Evolutionary conservation across 2,113 vertebrate genomes (phyloP).

Genomic region (Choloepus hoffmanni): DNA sequence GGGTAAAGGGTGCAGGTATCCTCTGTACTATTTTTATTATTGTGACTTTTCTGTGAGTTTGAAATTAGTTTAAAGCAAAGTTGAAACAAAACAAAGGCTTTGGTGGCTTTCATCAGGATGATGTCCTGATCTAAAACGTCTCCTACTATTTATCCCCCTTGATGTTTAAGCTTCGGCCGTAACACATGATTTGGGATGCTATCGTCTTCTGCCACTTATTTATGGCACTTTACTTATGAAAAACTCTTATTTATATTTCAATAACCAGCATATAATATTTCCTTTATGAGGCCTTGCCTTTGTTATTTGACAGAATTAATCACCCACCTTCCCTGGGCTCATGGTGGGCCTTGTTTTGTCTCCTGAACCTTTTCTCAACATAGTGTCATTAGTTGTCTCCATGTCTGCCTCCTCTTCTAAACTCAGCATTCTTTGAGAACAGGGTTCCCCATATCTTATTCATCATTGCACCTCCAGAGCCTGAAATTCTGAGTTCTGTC

Average conservation of each 20-base stretch:
- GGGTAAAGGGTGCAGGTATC: not conserved
- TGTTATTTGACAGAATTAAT: not conserved
- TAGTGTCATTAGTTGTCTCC: not conserved
- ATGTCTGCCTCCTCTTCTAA: not conserved
- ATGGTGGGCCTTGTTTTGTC: not conserved
- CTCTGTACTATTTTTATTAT: not conserved
- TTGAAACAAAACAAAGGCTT: not conserved
- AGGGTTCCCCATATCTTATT: not conserved
- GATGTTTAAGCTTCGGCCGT: not conserved
- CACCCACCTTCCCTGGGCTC: not conserved
- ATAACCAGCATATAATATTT: not conserved
- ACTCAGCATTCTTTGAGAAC: not conserved
- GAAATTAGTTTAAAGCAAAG: not conserved
- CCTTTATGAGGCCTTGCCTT: not conserved
- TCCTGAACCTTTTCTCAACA: not conserved
- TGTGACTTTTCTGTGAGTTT: not conserved
- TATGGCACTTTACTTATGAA: not conserved
- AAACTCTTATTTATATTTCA: not conserved
- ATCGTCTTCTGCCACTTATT: not conserved
- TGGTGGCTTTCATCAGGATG: not conserved
- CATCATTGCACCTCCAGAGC: not conserved
- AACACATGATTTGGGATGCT: not conserved
- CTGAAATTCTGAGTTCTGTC: not conserved
- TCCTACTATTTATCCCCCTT: not conserved
- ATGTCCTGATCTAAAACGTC: not conserved